These are phyloP conservation scores for Drosophila ohnishii DNA, from an alignment of 1,140 invertebrate species.

Conservation along the genomic window DNA sequence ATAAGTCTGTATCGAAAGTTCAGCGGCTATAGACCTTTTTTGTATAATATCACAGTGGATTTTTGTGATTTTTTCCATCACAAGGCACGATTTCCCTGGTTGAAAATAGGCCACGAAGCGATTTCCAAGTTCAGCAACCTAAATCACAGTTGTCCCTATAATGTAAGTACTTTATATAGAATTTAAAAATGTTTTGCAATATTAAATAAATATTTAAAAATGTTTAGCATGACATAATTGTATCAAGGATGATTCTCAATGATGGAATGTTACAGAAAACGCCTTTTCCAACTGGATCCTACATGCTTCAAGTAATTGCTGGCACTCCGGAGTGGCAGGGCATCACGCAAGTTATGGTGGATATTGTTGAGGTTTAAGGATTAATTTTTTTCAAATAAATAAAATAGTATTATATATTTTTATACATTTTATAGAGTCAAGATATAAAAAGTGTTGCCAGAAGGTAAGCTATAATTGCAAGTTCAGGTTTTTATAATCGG, in stretches of 20 bases:
- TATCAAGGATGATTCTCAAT: background rate
- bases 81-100: constrained; percentile 8
- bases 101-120: background rate
- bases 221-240: constrained; percentile 18
- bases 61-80: constrained; percentile 4
- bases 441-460: too few species aligned
- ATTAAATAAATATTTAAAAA: background rate
- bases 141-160: constrained; percentile 22
- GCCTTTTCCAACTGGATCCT: constrained; percentile 18
- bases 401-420: too few species aligned
- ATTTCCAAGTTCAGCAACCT: background rate
- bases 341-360: constrained; percentile 21
- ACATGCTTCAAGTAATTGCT: constrained; percentile 17
- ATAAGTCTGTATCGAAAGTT: constrained; percentile 17
- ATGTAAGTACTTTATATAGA: background rate
- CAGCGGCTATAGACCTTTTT: constrained; percentile 12
- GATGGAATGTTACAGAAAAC: constrained; percentile 18
- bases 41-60: constrained; percentile 23
- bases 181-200: too few species aligned
- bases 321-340: constrained; percentile 15
- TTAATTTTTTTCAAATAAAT: too few species aligned
- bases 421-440: too few species aligned
- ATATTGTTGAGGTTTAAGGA: constrained; percentile 17
- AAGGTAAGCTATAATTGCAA: too few species aligned
- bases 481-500: background rate